These are phyloP conservation scores for Mnemiopsis leidyi DNA, from an alignment of 37 sponge, comb jelly and placozoan species.

Conservation along the genomic window DNA sequence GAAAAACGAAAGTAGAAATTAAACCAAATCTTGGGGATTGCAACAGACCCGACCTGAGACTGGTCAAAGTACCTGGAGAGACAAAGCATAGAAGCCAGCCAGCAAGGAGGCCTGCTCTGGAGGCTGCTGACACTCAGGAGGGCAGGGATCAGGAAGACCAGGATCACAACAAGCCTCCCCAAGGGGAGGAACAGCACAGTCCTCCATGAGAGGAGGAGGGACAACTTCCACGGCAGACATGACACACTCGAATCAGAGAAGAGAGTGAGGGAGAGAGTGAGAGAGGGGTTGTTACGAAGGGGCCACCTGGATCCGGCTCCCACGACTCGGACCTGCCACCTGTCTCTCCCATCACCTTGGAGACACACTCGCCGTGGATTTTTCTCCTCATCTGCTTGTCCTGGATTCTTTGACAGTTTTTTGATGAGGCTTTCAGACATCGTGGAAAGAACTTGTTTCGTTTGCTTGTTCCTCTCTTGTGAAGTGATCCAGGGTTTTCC, in stretches of 20 bases:
- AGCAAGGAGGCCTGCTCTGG: constrained; percentile 6
- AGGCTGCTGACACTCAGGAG: not conserved
- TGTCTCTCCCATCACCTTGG: not conserved
- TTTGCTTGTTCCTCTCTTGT: too few species aligned
- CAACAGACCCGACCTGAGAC: not conserved
- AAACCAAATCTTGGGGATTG: not conserved
- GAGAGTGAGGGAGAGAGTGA: not conserved
- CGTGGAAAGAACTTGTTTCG: too few species aligned
- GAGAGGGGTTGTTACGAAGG: not conserved
- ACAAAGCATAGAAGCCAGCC: constrained; percentile 1
- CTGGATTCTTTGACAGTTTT: too few species aligned
- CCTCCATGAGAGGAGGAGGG: not conserved
- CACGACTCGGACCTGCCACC: not conserved
- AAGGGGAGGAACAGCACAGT: not conserved
- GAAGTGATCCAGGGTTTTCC: too few species aligned
- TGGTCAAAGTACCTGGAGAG: constrained; percentile 41
- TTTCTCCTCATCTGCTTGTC: not conserved
- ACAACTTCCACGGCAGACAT: not conserved
- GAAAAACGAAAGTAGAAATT: too few species aligned
- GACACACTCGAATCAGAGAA: not conserved
- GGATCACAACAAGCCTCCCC: not conserved
- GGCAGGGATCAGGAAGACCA: not conserved
- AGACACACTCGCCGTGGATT: not conserved
- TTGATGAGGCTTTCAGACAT: too few species aligned
- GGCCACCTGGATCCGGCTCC: not conserved